These are phyloP conservation scores for Brachionus plicatilis DNA, from an alignment of 1,140 invertebrate genomes.

Conservation along the genomic window DNA sequence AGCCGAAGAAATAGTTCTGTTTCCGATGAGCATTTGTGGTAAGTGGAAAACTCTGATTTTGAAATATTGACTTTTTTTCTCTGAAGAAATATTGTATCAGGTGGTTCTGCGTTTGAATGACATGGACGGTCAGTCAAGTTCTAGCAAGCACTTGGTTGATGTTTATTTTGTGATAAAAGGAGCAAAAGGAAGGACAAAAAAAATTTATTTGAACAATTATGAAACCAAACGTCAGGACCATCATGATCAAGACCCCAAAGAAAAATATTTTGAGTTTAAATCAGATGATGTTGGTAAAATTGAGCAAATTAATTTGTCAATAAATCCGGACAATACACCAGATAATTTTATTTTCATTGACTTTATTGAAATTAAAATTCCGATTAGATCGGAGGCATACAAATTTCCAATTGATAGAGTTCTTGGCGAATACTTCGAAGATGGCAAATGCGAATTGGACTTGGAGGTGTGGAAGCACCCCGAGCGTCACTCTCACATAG, in stretches of 20 bases:
- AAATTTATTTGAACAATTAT: constrained; percentile 31
- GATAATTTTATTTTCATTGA: constrained; percentile 33
- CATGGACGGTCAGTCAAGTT: background rate
- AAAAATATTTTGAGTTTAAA: constrained; percentile 37
- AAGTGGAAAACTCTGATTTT: background rate
- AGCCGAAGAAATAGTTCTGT: background rate
- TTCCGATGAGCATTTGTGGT: constrained; percentile 13
- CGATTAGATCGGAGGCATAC: constrained; percentile 11
- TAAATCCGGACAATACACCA: background rate
- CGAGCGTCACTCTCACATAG: background rate
- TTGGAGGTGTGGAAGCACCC: constrained; percentile 36
- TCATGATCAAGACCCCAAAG: background rate
- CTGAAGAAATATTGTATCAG: constrained; percentile 22
- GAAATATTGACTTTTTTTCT: background rate
- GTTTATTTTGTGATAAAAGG: constrained; percentile 33
- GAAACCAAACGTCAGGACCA: background rate
- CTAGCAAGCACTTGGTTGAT: background rate
- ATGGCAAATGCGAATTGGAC: constrained; percentile 36
- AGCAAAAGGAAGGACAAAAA: background rate
- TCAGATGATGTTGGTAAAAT: constrained; percentile 38
- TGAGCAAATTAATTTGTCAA: constrained; percentile 31
- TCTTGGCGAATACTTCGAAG: constrained; percentile 19
- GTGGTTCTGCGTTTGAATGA: constrained; percentile 31
- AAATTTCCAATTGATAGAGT: constrained; percentile 30
- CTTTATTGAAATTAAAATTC: constrained; percentile 39